phyloP scores from a whole-genome alignment of 2,113 vertebrate genomes.

The Seriola dumerili region DNA sequence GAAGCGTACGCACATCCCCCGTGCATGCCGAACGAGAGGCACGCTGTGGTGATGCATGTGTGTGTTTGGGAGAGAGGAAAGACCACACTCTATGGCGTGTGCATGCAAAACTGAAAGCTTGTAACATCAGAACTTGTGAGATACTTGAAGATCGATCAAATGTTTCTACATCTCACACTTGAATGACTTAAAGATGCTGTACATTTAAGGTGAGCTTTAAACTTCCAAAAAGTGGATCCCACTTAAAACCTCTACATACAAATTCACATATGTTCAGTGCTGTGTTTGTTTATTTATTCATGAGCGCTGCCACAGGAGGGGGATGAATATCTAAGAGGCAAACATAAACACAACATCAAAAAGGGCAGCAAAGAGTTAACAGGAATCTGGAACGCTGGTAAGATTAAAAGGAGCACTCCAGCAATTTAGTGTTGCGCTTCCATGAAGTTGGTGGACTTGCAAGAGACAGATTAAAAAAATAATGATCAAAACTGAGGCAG shows the following conservation, averaged over 20 bases:
- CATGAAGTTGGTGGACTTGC: not conserved
- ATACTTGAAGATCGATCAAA: not conserved
- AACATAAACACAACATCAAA: constrained; percentile 12
- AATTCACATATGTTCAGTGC: not conserved
- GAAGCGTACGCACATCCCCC: constrained; percentile 1
- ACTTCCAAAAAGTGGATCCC: not conserved
- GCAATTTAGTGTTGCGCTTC: not conserved
- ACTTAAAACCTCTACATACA: not conserved
- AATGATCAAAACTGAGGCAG: not conserved
- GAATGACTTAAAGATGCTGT: not conserved
- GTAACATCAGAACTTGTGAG: not conserved
- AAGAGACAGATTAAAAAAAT: not conserved
- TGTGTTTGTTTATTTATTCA: constrained; percentile 21
- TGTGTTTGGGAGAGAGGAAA: constrained; percentile 9
- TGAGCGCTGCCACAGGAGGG: constrained; percentile 17
- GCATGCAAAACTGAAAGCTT: not conserved
- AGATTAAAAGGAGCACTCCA: constrained; percentile 10
- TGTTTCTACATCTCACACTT: not conserved
- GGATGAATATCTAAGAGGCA: constrained; percentile 20
- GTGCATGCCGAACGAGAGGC: constrained; percentile 38
- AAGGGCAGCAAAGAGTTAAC: constrained; percentile 9
- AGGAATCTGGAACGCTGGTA: not conserved
- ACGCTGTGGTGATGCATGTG: constrained; percentile 11
- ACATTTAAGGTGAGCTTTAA: not conserved
- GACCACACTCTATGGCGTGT: not conserved